phyloP scores from a whole-genome alignment of 1,140 invertebrate genomes.

The Oryctes rhinoceros region DNA sequence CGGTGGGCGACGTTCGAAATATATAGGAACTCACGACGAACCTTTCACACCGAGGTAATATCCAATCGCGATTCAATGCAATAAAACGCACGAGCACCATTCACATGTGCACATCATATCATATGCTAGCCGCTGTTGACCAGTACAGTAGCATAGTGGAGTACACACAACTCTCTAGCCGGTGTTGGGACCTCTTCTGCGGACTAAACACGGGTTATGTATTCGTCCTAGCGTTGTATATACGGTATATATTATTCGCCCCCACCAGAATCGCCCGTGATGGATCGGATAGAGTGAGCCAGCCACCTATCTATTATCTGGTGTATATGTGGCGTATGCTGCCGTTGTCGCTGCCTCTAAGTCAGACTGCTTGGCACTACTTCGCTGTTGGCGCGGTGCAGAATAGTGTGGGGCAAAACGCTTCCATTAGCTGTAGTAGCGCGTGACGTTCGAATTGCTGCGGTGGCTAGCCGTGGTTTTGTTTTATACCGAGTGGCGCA shows the following conservation, averaged over 20 bases:
- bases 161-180: not conserved
- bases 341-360: not conserved
- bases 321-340: not conserved
- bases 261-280: not conserved
- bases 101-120: too few relatives aligned
- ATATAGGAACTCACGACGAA: not conserved
- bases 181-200: not conserved
- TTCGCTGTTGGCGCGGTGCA: not conserved
- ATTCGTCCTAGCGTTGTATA: slow-evolving; percentile 5
- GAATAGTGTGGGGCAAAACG: slow-evolving; percentile 10
- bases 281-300: not conserved
- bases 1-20: not conserved
- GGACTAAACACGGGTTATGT: slow-evolving; percentile 4
- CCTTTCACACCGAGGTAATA: too few relatives aligned
- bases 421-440: not conserved
- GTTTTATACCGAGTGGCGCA: too few relatives aligned
- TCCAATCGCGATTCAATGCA: too few relatives aligned
- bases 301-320: slow-evolving; percentile 8
- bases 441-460: slow-evolving; percentile 10
- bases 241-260: slow-evolving; percentile 16
- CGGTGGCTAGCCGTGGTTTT: too few relatives aligned
- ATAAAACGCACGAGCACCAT: too few relatives aligned
- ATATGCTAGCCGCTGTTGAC: too few relatives aligned
- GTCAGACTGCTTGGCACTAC: slow-evolving; percentile 20
- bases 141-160: too few relatives aligned